Conservation (phyloP, 2,888 invertebrate genomes). For the Nemoura dubitans region DNA sequence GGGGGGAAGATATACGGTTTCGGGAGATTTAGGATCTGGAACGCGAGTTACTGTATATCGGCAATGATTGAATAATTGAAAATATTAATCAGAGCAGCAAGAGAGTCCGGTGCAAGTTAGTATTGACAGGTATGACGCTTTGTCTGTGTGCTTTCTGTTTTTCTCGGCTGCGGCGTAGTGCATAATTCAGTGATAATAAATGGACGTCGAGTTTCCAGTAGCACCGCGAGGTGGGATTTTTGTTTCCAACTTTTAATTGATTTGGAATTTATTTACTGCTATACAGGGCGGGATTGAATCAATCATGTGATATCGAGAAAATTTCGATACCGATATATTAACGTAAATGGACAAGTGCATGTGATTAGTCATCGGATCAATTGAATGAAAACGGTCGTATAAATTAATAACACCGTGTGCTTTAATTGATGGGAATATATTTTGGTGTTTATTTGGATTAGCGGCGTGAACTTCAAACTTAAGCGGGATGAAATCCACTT, state of each 20-base stretch:
- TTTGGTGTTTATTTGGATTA: not conserved
- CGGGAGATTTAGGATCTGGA: not conserved
- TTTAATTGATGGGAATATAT: not conserved
- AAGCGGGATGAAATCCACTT: not conserved
- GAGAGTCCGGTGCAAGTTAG: not conserved
- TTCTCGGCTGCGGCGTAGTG: not conserved
- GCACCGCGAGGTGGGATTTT: not conserved
- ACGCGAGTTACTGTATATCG: not conserved
- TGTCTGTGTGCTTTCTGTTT: too few species aligned
- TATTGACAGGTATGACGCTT: too few species aligned
- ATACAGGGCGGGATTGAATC: not conserved
- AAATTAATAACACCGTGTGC: not conserved
- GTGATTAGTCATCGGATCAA: not conserved
- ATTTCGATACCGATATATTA: not conserved
- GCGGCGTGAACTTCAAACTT: not conserved
- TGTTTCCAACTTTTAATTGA: conserved; percentile 5
- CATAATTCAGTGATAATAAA: not conserved
- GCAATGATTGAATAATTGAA: not conserved
- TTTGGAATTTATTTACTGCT: not conserved
- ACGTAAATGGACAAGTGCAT: not conserved
- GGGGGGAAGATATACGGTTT: not conserved
- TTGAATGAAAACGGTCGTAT: not conserved
- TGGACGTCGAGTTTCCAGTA: not conserved
- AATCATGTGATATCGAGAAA: not conserved
- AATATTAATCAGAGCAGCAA: not conserved